Percentiles rank a stretch among this genome's conserved stretches.
Conservation (phyloP, 2,113 vertebrate species). For the Cyprinodon variegatus region DNA sequence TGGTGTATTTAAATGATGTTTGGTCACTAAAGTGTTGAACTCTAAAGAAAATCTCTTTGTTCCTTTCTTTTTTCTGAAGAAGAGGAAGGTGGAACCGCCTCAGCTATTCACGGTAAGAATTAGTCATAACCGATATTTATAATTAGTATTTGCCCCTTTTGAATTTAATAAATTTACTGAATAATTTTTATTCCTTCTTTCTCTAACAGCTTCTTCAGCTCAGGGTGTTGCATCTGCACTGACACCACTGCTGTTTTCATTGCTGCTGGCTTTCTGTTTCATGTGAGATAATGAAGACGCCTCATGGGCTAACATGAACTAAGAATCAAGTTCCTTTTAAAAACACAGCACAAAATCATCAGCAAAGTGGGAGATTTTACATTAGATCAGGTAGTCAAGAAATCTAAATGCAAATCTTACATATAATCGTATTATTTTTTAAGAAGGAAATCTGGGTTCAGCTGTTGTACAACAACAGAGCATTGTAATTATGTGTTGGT, state of each 20-base stretch:
- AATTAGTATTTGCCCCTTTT: not conserved
- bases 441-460: slow-evolving; percentile 13
- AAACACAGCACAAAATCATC: not conserved
- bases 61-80: slow-evolving; percentile 24
- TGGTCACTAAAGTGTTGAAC: too few species aligned
- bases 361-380: not conserved
- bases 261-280: slow-evolving; percentile 30
- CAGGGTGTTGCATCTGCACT: slow-evolving; percentile 27
- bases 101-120: slow-evolving; percentile 29
- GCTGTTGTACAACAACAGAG: slow-evolving; percentile 23
- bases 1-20: too few species aligned
- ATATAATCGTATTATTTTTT: slow-evolving; percentile 15
- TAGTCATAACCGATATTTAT: not conserved
- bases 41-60: not conserved
- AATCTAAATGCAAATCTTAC: not conserved
- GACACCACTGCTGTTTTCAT: slow-evolving; percentile 50
- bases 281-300: slow-evolving; percentile 23
- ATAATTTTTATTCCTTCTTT: slow-evolving; percentile 5
- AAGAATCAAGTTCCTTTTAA: not conserved
- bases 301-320: slow-evolving; percentile 5
- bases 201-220: slow-evolving; percentile 14
- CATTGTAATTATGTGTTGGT: slow-evolving; percentile 35
- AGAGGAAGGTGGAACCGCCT: not conserved
- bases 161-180: not conserved
- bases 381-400: not conserved